Conservation (phyloP, 30 jellyfish, hydroid and myxozoan genomes). For the Pseudorhiza aurosa region DNA sequence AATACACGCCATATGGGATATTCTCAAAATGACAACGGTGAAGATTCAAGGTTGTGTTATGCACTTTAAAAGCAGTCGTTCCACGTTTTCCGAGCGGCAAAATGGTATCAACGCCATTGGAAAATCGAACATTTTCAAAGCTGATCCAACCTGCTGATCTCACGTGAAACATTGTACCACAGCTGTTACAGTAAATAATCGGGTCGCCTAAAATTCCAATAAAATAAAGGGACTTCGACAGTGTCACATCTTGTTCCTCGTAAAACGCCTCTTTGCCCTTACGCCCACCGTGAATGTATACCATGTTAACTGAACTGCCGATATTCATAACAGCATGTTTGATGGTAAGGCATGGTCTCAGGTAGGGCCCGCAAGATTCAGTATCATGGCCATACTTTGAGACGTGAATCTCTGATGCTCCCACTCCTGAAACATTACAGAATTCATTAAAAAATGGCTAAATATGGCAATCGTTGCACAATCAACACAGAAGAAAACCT, state of each 20-base stretch:
- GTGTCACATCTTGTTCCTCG: background rate
- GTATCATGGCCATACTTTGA: constrained; percentile 19
- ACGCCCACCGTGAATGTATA: background rate
- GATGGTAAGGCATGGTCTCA: constrained; percentile 12
- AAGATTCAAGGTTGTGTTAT: background rate
- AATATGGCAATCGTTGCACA: too few species aligned
- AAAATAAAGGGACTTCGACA: background rate
- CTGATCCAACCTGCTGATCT: background rate
- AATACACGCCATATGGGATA: background rate
- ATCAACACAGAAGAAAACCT: too few species aligned
- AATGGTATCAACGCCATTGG: background rate
- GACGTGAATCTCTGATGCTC: background rate
- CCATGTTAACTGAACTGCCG: background rate
- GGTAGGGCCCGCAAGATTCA: background rate
- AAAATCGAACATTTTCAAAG: background rate
- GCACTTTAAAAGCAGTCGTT: background rate
- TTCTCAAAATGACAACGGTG: background rate
- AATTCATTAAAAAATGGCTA: too few species aligned
- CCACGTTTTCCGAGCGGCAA: too few species aligned
- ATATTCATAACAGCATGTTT: constrained; percentile 11
- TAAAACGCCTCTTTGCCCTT: background rate
- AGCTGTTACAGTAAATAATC: background rate
- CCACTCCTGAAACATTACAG: background rate
- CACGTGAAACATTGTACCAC: background rate
- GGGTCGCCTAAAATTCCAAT: background rate